phyloP scores from a whole-genome alignment of 1,140 invertebrate species.

The fruit fly (Drosophila melanogaster) region Release_6_plus_ISO1_MT NT_033777.3:23913001-23913500 shows the following conservation, averaged over 20 bases:
- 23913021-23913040: conserved; percentile 41
- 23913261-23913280: conserved; percentile 78
- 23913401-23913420: conserved; percentile 34
- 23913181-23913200: conserved; percentile 31
- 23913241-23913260: conserved; percentile 75
- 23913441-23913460: conserved; percentile 77
- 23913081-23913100: conserved; percentile 31
- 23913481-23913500: conserved; percentile 16
- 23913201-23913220: conserved; percentile 2
- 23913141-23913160: conserved; percentile 82
- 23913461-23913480: conserved; percentile 77
- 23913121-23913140: conserved; percentile 83
- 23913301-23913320: background rate
- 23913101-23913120: conserved; percentile 47
- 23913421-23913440: conserved; percentile 59
- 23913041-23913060: conserved; percentile 7
- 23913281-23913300: background rate
- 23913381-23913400: conserved; percentile 31
- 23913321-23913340: conserved; percentile 6
- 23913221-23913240: conserved; percentile 2
- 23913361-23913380: conserved; percentile 73
- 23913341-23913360: conserved; percentile 62
- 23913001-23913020: conserved; percentile 65
- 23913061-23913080: conserved; percentile 74
- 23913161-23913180: conserved; percentile 68